Evolutionary conservation across 1,140 invertebrate genomes (phyloP), one percentile per base, ranked within the genome.

Genomic region (Drosophila busckii): DNA sequence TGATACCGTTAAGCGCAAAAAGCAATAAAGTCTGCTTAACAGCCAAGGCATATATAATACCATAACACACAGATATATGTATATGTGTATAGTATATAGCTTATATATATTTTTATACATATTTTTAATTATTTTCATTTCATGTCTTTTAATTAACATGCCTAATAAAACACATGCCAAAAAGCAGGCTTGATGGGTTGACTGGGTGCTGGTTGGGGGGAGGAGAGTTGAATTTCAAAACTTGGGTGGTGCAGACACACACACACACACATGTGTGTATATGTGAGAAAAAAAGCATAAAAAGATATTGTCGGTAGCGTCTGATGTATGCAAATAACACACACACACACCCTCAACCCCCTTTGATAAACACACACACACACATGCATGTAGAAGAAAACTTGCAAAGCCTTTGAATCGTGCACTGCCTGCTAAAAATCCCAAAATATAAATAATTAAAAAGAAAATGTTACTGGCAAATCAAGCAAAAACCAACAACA

Each of bases 71-170:
- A 28, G 32, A 25, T 23, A 31, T 40, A n/a, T 52, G 22, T 28
- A 8, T 32, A 13, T 23, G 8, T 25, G 4, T 55, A 42, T n/a
- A n/a, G n/a, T n/a, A n/a, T n/a, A n/a, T n/a, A n/a, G n/a, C n/a
- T n/a, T n/a, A n/a, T 44, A 35, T 56, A 31, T 40, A 35, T 71
- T 66, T 73, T 53, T 56, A 63, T 68, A 71, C 55, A 80, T 73
- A 69, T 82, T 80, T 80, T 82, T 75, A 73, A 82, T 82, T 82
- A 82, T 82, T 82, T 82, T 82, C 75, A 82, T 84, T 84, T 84
- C 78, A 84, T 84, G 78, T 84, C 78, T 84, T 84, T 84, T 84
- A 84, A 84, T 84, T 84, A 84, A 80, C 78, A 84, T 84, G 78
- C 78, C 78, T 84, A 84, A 84, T 84, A 84, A 84, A 84, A 84